These are phyloP conservation scores for Spheniscus humboldti DNA, from an alignment of 2,797 vertebrate genomes.

Conservation along the genomic window DNA sequence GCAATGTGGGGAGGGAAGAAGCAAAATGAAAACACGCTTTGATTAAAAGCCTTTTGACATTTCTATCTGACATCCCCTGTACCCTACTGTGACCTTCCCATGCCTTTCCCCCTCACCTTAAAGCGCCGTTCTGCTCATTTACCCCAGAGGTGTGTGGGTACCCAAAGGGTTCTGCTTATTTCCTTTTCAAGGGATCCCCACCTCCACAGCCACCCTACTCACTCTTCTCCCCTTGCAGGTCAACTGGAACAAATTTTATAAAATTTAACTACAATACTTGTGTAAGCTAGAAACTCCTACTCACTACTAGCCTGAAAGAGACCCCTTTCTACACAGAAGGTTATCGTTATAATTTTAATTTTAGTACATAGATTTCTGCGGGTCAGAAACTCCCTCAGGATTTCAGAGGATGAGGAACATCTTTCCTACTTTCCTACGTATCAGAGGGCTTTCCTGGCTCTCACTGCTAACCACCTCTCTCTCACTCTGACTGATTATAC, in stretches of 20 bases:
- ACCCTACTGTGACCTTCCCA: neutral
- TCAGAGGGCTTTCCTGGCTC: neutral
- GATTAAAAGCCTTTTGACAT: neutral
- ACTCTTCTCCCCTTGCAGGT: neutral
- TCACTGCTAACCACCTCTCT: neutral
- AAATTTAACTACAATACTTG: neutral
- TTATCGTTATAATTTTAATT: neutral
- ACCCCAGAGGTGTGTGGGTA: neutral
- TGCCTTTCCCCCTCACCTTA: neutral
- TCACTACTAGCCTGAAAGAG: neutral
- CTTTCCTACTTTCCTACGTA: neutral
- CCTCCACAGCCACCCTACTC: accelerated
- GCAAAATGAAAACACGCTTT: neutral
- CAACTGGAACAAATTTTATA: neutral
- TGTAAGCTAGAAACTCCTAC: neutral
- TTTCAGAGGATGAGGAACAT: neutral
- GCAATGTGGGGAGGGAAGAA: neutral
- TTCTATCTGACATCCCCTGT: neutral
- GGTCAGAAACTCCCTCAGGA: neutral
- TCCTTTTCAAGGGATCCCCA: neutral
- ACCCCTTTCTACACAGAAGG: neutral
- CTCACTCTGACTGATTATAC: neutral
- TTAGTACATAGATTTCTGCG: neutral
- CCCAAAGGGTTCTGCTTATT: neutral
- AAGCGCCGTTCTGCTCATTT: neutral